phyloP scores from a whole-genome alignment of 2,888 invertebrate genomes.

The Epinotia bilunana region DNA sequence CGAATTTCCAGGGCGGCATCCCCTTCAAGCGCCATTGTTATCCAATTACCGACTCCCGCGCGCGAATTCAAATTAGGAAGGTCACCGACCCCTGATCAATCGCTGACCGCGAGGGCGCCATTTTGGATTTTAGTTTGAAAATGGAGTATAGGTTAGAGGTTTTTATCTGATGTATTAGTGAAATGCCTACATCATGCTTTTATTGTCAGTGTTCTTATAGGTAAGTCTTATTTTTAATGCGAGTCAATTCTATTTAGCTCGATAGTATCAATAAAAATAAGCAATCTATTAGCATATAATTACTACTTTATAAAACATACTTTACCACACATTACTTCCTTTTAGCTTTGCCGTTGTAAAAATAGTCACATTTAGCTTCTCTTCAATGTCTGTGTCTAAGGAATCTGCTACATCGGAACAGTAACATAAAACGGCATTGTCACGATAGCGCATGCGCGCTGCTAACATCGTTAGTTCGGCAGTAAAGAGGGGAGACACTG shows the following conservation, averaged over 20 bases:
- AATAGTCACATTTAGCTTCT: not conserved
- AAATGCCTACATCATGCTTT: not conserved
- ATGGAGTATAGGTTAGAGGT: not conserved
- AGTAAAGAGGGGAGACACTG: constrained; percentile 46
- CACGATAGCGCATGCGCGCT: constrained; percentile 45
- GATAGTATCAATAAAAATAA: not conserved
- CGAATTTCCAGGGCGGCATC: constrained; percentile 58
- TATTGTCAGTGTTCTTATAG: no score
- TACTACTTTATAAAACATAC: no score
- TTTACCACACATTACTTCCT: no score
- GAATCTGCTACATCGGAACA: constrained; percentile 13
- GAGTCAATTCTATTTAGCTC: not conserved
- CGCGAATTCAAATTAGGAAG: constrained; percentile 83
- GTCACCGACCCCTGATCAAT: constrained; percentile 81
- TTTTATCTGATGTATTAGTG: not conserved
- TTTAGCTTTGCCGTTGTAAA: not conserved
- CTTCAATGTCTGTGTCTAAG: constrained; percentile 1
- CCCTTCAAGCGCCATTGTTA: constrained; percentile 79
- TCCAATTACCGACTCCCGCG: constrained; percentile 82
- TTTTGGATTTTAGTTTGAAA: constrained; percentile 31
- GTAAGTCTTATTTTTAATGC: no score
- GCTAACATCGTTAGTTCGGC: constrained; percentile 47
- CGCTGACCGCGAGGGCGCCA: constrained; percentile 68
- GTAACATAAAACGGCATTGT: constrained; percentile 37
- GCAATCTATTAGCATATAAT: not conserved